Base-by-base conservation (phyloP, 35 echinoderm and acorn worm genomes). In the Patiria miniata region DNA sequence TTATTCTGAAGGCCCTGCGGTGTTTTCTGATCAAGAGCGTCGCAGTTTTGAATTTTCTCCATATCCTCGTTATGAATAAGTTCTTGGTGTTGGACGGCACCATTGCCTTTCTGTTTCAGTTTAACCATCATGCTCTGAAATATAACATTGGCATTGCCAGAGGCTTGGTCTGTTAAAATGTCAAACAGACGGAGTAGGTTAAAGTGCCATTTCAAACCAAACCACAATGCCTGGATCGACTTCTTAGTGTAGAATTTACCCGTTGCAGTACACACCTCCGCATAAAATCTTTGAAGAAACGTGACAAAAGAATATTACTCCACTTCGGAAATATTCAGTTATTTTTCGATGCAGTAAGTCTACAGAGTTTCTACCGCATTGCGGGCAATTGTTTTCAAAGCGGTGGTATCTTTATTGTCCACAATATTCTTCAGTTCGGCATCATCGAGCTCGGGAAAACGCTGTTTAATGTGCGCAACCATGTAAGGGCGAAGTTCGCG, bases 1-100 rank as follows among this genome's bases (percentile, higher is more conserved):
- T 85, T 90, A 53, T 90, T 85, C 36, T 84, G 88, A 28, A 84
- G 81, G 10, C 88, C 87, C 15, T 34, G n/a, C 7, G 89, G 51
- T 59, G 89, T 91, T 17, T 36, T 50, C 77, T 61, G 59, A 84
- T 91, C 82, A 33, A 90, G 44, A 38, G 54, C 79, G n/a, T 32
- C 22, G 18, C 51, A 81, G 47, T 77, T 51, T 58, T 80, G 79
- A 61, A 91, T 85, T 83, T 85, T 91, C 18, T 39, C 19, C 39
- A 91, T 53, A 77, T 85, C 69, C 57, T 91, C 89, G 15, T 17
- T 36, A 40, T 51, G 40, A 53, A 91, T 91, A 1, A 76, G 65
- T 32, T 85, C 47, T 73, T 85, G 79, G 36, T 79, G 86, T 79
- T 52, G 29, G 6, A 79, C 86, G 19, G 19, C 37, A 36, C 23